Base-by-base conservation (phyloP, 2,888 invertebrate genomes). In the Drosophila siamana region DNA sequence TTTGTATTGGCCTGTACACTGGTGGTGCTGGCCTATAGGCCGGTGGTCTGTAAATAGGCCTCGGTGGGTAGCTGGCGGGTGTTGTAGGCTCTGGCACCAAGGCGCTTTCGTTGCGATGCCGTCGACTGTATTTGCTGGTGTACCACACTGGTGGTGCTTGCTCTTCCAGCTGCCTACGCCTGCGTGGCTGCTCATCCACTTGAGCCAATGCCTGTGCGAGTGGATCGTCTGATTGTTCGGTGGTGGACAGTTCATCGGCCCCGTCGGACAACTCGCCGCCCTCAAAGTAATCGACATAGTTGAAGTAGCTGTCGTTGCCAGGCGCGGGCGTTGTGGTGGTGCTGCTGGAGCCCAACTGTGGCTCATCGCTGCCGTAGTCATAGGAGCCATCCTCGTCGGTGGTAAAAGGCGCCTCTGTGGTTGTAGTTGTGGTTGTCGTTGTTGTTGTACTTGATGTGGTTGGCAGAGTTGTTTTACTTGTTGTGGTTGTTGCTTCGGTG, bases 271-370 rank as follows among this genome's bases (percentile, higher is more conserved):
- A 13, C 1, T 87, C 77, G 4, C 79, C 67, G 24, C 90, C 84
- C n/a, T 80, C 88, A 63, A 91, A 91, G 62, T 92, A 91, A 55
- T 92, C 92, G 44, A 88, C 83, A 44, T 91, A 92, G 7, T 88
- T 86, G 52, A 92, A 92, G 55, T 80, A 90, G 43, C 84, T 84
- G 38, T 89, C 89, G 50, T 83, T 89, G 40, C 86, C 87, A 0
- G 91, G 81, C 3, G 77, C 57, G 11, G 68, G 59, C n/a, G 74
- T 89, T 24, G 77, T 72, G 11, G 74, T 78, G 40, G 69, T 84
- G 55, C 70, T 85, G 2, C 74, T 54, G 9, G 79, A 70, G 5
- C 38, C 48, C 7, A 62, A 19, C 2, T 66, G 50, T 60, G 74
- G 74, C 16, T 78, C 74, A 55, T 79, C 74, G 46, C 72, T 86